A percentile compares a stretch with the other conserved stretches of the same genome.
These are phyloP conservation scores for Hololepta plana DNA, from an alignment of 2,888 invertebrate species.

Conservation along the genomic window DNA sequence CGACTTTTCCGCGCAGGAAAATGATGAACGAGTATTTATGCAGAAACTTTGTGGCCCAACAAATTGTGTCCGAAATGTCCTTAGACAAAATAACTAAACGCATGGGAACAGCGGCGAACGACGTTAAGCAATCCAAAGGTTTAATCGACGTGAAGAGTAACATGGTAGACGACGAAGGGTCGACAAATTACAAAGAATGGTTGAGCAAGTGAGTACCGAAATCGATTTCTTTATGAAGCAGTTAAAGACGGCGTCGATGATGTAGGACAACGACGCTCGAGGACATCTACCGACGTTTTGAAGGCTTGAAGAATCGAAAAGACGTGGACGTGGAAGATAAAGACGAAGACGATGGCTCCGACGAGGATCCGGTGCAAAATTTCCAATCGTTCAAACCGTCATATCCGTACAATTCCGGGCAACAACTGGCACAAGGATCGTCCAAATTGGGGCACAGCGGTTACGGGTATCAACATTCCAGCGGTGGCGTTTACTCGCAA, in stretches of 20 bases:
- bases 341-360: conserved; percentile 26
- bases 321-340: conserved; percentile 24
- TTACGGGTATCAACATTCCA: conserved; percentile 8
- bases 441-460: conserved; percentile 15
- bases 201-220: conserved; percentile 40
- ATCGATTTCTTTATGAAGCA: not conserved
- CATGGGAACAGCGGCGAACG: conserved; percentile 18
- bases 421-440: conserved; percentile 9
- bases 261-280: conserved; percentile 51
- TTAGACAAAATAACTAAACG: conserved; percentile 27
- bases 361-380: conserved; percentile 43
- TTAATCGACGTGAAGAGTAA: conserved; percentile 27
- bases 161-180: conserved; percentile 49
- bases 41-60: conserved; percentile 53
- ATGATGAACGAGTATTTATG: conserved; percentile 68
- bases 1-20: conserved; percentile 28
- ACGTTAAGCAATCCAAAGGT: conserved; percentile 15
- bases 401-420: too few relatives aligned
- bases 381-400: too few relatives aligned
- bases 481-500: conserved; percentile 4
- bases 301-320: conserved; percentile 17
- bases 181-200: conserved; percentile 57
- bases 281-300: conserved; percentile 48
- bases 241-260: too few relatives aligned
- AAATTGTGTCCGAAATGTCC: conserved; percentile 46